Percentiles rank a stretch among this genome's conserved stretches.
These are phyloP conservation scores for Megatriorchis doriae DNA, from an alignment of 2,113 vertebrate genomes.

Conservation along the genomic window DNA sequence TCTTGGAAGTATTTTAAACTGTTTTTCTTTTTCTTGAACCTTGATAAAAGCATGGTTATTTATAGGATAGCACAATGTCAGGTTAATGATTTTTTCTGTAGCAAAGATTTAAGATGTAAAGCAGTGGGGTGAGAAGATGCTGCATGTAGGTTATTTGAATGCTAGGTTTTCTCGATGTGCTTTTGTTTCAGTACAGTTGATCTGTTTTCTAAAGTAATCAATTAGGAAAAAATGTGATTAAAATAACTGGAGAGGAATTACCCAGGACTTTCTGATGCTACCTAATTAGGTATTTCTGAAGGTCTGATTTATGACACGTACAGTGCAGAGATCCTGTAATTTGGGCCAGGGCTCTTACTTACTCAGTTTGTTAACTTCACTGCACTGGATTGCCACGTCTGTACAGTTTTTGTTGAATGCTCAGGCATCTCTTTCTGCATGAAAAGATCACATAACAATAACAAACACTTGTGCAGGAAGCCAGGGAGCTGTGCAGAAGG, in stretches of 20 bases:
- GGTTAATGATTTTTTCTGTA: background rate
- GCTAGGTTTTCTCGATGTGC: background rate
- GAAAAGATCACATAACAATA: background rate
- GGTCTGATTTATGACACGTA: background rate
- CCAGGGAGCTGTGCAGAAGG: background rate
- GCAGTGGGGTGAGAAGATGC: background rate
- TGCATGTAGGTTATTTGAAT: background rate
- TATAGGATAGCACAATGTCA: background rate
- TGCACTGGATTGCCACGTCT: background rate
- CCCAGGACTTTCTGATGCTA: background rate
- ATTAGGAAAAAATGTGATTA: background rate
- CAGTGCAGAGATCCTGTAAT: background rate
- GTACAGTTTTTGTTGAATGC: background rate
- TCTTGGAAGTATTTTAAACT: background rate
- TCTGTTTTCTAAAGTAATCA: background rate
- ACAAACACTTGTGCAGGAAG: background rate
- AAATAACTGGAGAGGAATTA: background rate
- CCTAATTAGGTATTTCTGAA: background rate
- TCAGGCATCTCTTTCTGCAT: background rate
- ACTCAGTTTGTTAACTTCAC: background rate
- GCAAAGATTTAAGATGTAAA: background rate
- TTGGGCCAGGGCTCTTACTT: background rate
- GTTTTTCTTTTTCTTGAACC: background rate
- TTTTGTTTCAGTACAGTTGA: background rate
- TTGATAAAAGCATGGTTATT: background rate